Percentiles rank a stretch among this genome's conserved stretches.
phyloP scores from a whole-genome alignment of 2,113 vertebrate species.

The Eurystomus gularis region DNA sequence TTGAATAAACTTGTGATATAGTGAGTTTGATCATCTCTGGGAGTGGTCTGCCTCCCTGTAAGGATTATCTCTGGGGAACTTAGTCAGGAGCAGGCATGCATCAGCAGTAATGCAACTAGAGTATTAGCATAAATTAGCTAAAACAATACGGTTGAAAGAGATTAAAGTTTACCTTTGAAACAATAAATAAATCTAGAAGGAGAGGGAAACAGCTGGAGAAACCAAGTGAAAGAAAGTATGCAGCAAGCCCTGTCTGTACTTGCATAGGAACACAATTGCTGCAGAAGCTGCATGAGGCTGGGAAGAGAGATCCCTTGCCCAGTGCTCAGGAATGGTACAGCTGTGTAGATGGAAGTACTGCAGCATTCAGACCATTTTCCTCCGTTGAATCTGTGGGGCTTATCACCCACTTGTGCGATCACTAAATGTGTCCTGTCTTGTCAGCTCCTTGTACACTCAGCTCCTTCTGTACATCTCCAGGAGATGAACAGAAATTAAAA shows the following conservation, averaged over 20 bases:
- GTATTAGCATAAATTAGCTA: neutral
- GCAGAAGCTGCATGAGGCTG: neutral
- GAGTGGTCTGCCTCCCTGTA: neutral
- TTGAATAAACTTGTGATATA: neutral
- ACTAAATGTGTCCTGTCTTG: neutral
- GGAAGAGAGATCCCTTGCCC: no score
- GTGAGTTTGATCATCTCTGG: neutral
- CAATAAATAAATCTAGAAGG: neutral
- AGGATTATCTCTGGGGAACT: neutral
- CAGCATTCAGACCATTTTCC: neutral
- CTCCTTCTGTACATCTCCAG: no score
- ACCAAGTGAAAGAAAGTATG: neutral
- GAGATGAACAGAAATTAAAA: neutral
- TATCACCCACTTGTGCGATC: neutral
- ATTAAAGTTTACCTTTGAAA: neutral
- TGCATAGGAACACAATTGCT: rapidly evolving
- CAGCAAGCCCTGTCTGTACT: neutral
- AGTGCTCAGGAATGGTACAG: rapidly evolving
- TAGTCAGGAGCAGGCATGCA: neutral
- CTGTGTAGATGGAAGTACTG: neutral
- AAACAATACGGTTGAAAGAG: neutral
- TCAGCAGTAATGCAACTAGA: neutral
- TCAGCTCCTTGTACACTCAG: rapidly evolving
- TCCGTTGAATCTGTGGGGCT: neutral
- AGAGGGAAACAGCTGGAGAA: neutral